Percentiles rank a stretch among this genome's conserved stretches.
Conservation (phyloP, 2,888 invertebrate species). For the Campaea margaritaria region DNA sequence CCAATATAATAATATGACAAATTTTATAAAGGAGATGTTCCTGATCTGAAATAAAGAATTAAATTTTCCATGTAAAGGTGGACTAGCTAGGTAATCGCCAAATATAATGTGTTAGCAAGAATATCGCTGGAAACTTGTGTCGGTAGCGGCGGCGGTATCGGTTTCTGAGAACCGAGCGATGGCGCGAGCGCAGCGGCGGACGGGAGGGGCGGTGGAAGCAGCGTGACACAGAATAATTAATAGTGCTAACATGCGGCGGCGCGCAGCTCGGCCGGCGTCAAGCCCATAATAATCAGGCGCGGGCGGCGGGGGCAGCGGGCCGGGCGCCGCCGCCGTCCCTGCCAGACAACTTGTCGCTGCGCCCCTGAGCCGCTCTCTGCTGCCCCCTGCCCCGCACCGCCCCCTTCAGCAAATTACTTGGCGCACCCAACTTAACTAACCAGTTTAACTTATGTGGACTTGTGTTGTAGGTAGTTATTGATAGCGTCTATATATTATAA, state of each 20-base stretch:
- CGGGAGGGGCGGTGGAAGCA: conserved; percentile 41
- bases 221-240: conserved; percentile 12
- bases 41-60: background rate
- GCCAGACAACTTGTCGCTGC: conserved; percentile 84
- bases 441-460: conserved; percentile 53
- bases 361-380: conserved; percentile 55
- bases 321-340: conserved; percentile 47
- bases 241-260: background rate
- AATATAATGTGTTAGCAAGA: conserved; percentile 55
- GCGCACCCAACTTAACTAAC: conserved; percentile 66
- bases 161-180: conserved; percentile 71
- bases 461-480: conserved; percentile 39
- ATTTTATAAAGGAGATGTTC: too few species aligned
- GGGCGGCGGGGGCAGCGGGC: conserved; percentile 44
- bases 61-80: conserved; percentile 45
- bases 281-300: conserved; percentile 51
- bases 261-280: too few species aligned
- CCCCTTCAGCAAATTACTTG: conserved; percentile 61
- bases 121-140: conserved; percentile 49
- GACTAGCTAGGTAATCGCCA: conserved; percentile 46
- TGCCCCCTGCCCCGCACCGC: conserved; percentile 48
- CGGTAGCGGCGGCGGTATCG: conserved; percentile 56
- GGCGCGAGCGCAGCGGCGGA: conserved; percentile 42
- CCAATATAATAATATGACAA: too few species aligned
- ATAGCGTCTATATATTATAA: conserved; percentile 46